phyloP scores from a whole-genome alignment of 1,140 invertebrate species.

The Zaprionus capensis region DNA sequence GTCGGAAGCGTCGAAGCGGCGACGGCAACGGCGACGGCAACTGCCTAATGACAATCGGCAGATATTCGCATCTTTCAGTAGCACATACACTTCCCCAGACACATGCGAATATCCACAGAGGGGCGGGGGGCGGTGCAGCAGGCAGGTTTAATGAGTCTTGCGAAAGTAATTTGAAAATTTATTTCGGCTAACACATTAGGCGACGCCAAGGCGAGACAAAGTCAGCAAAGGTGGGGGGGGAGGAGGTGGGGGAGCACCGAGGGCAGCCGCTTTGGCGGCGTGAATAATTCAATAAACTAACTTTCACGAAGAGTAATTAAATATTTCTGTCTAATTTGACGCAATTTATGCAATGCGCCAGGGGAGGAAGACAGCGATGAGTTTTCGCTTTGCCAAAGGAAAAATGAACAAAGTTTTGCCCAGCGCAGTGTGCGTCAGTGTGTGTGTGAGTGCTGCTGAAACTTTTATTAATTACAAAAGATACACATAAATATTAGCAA shows the following conservation, averaged over 20 bases:
- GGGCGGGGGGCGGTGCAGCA: not conserved
- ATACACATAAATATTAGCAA: constrained; percentile 73
- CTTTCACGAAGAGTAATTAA: constrained; percentile 79
- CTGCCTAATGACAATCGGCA: constrained; percentile 73
- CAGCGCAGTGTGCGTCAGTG: not conserved
- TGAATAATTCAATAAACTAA: constrained; percentile 80
- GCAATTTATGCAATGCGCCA: constrained; percentile 73
- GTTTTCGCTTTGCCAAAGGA: constrained; percentile 33
- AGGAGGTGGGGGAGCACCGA: not conserved
- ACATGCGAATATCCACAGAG: not conserved
- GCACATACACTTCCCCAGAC: not conserved
- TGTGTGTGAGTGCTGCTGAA: constrained; percentile 46
- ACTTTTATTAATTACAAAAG: constrained; percentile 82
- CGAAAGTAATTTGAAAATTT: constrained; percentile 74
- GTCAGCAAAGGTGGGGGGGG: not conserved
- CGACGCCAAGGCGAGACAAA: constrained; percentile 29
- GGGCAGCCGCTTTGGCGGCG: constrained; percentile 25
- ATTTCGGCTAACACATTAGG: constrained; percentile 50
- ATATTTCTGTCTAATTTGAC: constrained; percentile 83
- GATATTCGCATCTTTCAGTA: constrained; percentile 19
- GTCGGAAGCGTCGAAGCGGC: constrained; percentile 3
- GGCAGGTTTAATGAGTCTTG: constrained; percentile 67
- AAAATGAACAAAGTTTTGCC: constrained; percentile 71
- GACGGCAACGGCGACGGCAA: too few species aligned
- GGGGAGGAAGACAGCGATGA: not conserved